Conservation (phyloP, 2,888 invertebrate species). For the Kryphioiulus occultus region DNA sequence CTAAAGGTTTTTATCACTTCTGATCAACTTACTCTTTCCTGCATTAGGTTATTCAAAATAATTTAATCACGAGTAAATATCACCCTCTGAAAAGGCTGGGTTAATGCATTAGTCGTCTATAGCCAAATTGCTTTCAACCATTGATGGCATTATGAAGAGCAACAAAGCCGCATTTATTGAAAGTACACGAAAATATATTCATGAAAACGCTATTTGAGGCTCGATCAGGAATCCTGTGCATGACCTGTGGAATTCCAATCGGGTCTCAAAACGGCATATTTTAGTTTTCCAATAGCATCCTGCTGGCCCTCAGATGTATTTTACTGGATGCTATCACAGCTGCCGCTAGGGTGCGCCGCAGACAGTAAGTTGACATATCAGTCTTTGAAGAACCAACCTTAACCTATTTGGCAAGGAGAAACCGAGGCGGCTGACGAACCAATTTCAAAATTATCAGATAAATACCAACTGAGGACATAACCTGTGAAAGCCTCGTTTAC, state of each 20-base stretch:
- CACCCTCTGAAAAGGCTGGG: background rate
- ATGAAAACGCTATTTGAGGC: background rate
- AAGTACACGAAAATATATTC: background rate
- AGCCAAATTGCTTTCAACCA: background rate
- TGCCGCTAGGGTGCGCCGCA: background rate
- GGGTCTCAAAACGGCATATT: background rate
- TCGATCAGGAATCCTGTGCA: background rate
- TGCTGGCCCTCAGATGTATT: background rate
- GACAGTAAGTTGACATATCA: background rate
- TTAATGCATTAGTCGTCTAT: background rate
- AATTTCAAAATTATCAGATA: background rate
- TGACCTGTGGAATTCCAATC: background rate
- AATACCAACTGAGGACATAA: background rate
- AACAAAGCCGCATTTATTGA: background rate
- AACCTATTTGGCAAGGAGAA: background rate
- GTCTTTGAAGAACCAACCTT: conserved; percentile 7
- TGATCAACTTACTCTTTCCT: background rate
- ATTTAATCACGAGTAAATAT: background rate
- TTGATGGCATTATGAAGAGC: background rate
- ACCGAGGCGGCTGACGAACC: conserved; percentile 29
- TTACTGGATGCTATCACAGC: background rate
- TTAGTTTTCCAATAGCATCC: conserved; percentile 27
- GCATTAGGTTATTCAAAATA: background rate
- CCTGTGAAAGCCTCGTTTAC: background rate
- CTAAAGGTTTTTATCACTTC: background rate